phyloP scores from a whole-genome alignment of 1,140 invertebrate genomes.

The Colletes latitarsis region DNA sequence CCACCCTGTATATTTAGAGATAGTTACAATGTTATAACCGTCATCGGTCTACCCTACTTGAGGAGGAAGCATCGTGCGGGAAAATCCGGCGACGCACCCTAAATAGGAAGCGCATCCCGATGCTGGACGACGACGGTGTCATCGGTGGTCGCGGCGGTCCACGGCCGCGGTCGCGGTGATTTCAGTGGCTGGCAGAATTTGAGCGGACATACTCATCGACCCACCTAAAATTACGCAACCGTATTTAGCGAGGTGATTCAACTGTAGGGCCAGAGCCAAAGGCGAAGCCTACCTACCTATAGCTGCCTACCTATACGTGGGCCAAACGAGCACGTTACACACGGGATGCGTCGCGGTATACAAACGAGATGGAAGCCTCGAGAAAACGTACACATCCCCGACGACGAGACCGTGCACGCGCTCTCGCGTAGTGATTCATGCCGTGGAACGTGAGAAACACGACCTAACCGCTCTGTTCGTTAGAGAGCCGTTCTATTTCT shows the following conservation, averaged over 20 bases:
- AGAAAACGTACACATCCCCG: conserved; percentile 34
- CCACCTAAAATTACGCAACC: conserved; percentile 75
- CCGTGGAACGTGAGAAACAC: conserved; percentile 75
- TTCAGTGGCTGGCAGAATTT: conserved; percentile 65
- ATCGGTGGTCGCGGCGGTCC: conserved; percentile 23
- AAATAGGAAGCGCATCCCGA: conserved; percentile 41
- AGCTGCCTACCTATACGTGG: conserved; percentile 38
- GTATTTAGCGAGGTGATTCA: conserved; percentile 75
- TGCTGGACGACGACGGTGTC: conserved; percentile 14
- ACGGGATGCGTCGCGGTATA: not conserved
- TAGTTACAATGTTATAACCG: not conserved
- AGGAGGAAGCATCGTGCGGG: not conserved
- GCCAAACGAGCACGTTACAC: not conserved
- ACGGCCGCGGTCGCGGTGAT: conserved; percentile 38
- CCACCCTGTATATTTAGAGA: no score
- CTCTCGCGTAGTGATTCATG: conserved; percentile 74
- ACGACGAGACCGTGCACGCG: conserved; percentile 40
- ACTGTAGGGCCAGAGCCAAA: conserved; percentile 56
- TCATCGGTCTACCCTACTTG: no score
- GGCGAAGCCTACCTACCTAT: conserved; percentile 19
- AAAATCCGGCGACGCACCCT: conserved; percentile 12
- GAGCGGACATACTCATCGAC: conserved; percentile 64
- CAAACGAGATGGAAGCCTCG: conserved; percentile 45
- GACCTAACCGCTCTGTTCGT: conserved; percentile 68
- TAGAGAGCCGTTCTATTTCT: conserved; percentile 74